Conservation (phyloP, 2,113 vertebrate species). For the Eolophus roseicapilla region DNA sequence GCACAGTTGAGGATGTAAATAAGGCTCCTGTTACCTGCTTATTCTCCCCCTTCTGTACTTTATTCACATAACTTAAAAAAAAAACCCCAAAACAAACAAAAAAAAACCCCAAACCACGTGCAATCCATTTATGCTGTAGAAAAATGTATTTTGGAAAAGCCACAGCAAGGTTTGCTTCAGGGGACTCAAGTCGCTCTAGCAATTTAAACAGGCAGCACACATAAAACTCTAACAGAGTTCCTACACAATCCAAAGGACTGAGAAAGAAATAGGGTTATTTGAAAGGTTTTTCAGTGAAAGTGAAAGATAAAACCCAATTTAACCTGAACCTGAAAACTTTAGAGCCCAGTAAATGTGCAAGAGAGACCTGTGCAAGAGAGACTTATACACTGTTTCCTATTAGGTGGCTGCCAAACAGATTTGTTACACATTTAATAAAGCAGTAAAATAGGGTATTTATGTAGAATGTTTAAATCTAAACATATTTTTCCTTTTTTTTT, state of each 20-base stretch:
- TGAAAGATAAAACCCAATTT: not conserved
- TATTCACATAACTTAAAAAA: not conserved
- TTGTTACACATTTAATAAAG: constrained; percentile 10
- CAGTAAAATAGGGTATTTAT: constrained; percentile 14
- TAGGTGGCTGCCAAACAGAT: not conserved
- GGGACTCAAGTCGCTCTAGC: not conserved
- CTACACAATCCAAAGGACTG: not conserved
- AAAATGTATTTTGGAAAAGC: not conserved
- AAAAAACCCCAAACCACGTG: not conserved
- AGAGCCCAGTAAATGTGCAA: not conserved
- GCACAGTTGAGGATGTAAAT: not conserved
- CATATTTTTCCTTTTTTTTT: not conserved
- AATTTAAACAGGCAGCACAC: not conserved
- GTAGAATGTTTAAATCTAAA: not conserved
- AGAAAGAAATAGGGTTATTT: not conserved
- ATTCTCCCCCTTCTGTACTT: not conserved
- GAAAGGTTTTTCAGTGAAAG: not conserved
- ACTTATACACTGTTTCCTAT: not conserved
- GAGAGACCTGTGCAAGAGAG: not conserved
- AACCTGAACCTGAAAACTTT: not conserved
- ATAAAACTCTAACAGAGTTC: not conserved
- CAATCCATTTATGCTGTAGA: not conserved
- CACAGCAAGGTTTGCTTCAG: not conserved
- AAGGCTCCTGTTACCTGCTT: not conserved
- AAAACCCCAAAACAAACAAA: not conserved